These are phyloP conservation scores for Drosophila nebulosa DNA, from an alignment of 1,140 invertebrate genomes.

Conservation along the genomic window DNA sequence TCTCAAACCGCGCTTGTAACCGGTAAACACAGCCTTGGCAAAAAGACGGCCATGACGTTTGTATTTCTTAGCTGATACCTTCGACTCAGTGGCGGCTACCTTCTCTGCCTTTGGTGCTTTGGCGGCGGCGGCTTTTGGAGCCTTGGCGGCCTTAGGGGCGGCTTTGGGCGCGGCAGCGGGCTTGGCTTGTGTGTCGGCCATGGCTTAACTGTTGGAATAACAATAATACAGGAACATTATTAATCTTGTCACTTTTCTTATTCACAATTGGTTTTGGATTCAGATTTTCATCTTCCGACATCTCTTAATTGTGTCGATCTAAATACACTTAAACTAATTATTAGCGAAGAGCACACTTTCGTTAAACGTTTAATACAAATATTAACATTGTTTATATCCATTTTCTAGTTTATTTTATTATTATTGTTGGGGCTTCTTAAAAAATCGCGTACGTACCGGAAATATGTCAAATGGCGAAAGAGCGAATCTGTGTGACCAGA, in stretches of 20 bases:
- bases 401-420: slow-evolving; percentile 43
- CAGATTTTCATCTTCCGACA: background rate
- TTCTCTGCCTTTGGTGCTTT: slow-evolving; percentile 84
- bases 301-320: background rate
- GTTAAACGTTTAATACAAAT: slow-evolving; percentile 7
- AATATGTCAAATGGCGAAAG: slow-evolving; percentile 80
- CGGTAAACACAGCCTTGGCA: slow-evolving; percentile 98
- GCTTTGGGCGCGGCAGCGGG: slow-evolving; percentile 66
- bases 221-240: background rate
- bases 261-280: background rate
- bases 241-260: background rate
- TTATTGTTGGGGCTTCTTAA: slow-evolving; percentile 32
- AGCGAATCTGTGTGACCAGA: slow-evolving; percentile 36
- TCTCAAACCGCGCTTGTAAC: slow-evolving; percentile 97
- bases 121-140: slow-evolving; percentile 82
- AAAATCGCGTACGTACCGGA: slow-evolving; percentile 80
- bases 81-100: slow-evolving; percentile 82
- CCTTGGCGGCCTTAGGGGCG: slow-evolving; percentile 83
- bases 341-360: slow-evolving; percentile 8
- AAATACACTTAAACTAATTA: no score
- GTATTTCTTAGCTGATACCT: slow-evolving; percentile 82
- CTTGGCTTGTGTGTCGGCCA: slow-evolving; percentile 80
- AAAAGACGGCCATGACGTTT: slow-evolving; percentile 92
- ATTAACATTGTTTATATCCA: slow-evolving; percentile 26
- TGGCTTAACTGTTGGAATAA: slow-evolving; percentile 53